These are phyloP conservation scores for Xenops minutus DNA, from an alignment of 2,797 vertebrate genomes.

Conservation along the genomic window DNA sequence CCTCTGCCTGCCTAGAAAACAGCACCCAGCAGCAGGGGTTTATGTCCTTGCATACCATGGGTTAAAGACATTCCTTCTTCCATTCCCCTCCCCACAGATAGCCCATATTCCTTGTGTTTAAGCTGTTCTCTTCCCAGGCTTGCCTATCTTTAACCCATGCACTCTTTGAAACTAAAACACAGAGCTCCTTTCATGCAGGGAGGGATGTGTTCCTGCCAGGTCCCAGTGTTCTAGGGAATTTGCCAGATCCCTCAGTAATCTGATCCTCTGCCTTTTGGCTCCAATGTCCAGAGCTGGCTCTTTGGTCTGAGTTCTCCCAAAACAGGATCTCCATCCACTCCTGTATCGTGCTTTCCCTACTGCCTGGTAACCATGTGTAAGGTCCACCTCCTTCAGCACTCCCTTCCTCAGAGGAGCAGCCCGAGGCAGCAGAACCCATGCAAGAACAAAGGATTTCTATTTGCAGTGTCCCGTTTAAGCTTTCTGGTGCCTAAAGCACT, in stretches of 20 bases:
- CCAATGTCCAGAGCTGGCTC: neutral
- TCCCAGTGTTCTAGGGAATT: slow-evolving; percentile 46
- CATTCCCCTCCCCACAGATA: neutral
- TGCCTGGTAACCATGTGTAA: neutral
- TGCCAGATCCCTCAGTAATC: slow-evolving; percentile 47
- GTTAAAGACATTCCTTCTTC: neutral
- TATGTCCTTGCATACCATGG: neutral
- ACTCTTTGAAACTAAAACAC: neutral
- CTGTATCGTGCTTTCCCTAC: neutral
- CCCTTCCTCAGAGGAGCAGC: neutral
- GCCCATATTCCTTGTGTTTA: neutral
- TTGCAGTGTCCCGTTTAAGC: neutral
- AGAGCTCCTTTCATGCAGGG: slow-evolving; percentile 21
- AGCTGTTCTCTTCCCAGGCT: neutral
- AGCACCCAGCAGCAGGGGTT: neutral
- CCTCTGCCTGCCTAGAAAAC: neutral
- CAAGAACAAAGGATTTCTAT: neutral
- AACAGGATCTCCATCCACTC: neutral
- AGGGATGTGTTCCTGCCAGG: slow-evolving; percentile 34
- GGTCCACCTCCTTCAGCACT: neutral
- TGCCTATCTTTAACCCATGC: neutral
- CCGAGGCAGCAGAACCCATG: neutral
- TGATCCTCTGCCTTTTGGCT: slow-evolving; percentile 33
- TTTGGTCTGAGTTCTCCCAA: neutral
- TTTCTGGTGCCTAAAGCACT: neutral